Conservation (phyloP, 2,113 vertebrate species). For the Caloenas nicobarica region DNA sequence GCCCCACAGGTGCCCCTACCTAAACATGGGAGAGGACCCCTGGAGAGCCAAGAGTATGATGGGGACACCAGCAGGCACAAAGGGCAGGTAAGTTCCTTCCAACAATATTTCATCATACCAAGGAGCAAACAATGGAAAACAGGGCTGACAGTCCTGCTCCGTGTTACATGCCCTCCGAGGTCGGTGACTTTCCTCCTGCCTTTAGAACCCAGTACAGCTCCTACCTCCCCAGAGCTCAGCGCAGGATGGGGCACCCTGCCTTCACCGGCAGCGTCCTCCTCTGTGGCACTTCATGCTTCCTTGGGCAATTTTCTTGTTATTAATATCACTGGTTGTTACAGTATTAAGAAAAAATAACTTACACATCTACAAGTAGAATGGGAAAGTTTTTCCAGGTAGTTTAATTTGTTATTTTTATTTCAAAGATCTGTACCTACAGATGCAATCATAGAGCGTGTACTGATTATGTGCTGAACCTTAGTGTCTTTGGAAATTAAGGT, state of each 20-base stretch:
- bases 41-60: background rate
- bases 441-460: accelerated
- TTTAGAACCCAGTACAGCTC: background rate
- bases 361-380: background rate
- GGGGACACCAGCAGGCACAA: background rate
- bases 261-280: background rate
- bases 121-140: background rate
- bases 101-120: background rate
- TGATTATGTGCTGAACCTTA: background rate
- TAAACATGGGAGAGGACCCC: accelerated
- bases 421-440: background rate
- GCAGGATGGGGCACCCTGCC: background rate
- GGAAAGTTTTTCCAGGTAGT: background rate
- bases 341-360: background rate
- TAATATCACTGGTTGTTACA: background rate
- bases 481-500: background rate
- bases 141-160: background rate
- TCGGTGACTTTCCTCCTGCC: accelerated
- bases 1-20: background rate
- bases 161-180: accelerated
- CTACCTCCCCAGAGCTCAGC: too few relatives aligned
- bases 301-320: background rate
- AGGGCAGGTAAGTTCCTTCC: background rate
- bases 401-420: background rate
- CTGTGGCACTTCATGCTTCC: background rate